Evolutionary conservation across 1,140 invertebrate genomes (phyloP).

Genomic region (Drosophila insularis): DNA sequence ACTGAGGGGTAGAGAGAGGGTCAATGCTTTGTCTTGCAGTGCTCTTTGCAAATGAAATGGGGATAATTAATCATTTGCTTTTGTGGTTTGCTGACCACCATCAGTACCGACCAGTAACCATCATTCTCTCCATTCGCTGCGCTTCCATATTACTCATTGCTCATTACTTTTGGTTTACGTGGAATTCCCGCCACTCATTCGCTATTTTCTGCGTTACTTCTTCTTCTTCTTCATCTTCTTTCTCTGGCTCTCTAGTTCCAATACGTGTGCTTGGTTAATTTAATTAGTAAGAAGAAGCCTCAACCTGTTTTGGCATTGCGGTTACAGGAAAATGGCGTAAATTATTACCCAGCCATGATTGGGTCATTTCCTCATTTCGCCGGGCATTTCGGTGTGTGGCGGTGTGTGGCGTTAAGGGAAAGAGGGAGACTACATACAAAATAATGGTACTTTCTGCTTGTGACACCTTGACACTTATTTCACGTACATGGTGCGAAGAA

Average conservation of each 20-base stretch:
- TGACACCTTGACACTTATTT: conserved; percentile 24
- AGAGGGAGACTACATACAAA: background rate
- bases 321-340: conserved; percentile 55
- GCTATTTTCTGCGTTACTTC: background rate
- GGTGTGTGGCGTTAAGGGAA: too few relatives aligned
- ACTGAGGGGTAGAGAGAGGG: background rate
- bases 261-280: conserved; percentile 52
- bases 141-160: conserved; percentile 14
- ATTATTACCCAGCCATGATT: conserved; percentile 69
- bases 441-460: background rate
- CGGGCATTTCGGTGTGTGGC: background rate
- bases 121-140: conserved; percentile 32
- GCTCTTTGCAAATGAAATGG: conserved; percentile 61
- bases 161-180: conserved; percentile 34
- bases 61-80: conserved; percentile 72
- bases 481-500: conserved; percentile 64
- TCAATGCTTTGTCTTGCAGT: conserved; percentile 54
- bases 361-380: conserved; percentile 36
- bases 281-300: conserved; percentile 60
- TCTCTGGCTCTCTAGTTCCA: conserved; percentile 1
- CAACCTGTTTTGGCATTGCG: conserved; percentile 39
- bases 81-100: conserved; percentile 56
- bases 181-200: conserved; percentile 55
- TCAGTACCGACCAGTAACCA: conserved; percentile 5
- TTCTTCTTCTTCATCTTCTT: background rate